phyloP scores from a whole-genome alignment of 2,888 invertebrate species.

The Catocala fraxini region DNA sequence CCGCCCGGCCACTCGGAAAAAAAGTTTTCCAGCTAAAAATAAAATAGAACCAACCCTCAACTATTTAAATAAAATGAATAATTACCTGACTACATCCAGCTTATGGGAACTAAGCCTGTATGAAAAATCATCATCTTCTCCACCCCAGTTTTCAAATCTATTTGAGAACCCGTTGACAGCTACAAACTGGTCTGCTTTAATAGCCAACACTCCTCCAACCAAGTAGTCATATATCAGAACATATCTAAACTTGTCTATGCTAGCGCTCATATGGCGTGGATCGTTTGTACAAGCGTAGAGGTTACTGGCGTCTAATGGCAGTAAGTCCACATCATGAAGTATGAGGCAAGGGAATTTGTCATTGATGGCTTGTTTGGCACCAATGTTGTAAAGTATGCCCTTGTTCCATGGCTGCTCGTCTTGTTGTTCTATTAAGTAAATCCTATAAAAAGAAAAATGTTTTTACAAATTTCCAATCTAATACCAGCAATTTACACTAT shows the following conservation, averaged over 20 bases:
- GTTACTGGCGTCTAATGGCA: constrained; percentile 93
- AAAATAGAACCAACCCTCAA: too few species aligned
- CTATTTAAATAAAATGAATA: neutral
- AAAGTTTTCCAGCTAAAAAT: too few species aligned
- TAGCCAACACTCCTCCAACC: constrained; percentile 75
- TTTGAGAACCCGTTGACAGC: constrained; percentile 77
- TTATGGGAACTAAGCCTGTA: constrained; percentile 59
- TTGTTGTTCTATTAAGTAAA: constrained; percentile 95
- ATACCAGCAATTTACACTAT: too few species aligned
- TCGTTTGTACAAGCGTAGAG: constrained; percentile 93
- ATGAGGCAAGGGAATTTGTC: constrained; percentile 93
- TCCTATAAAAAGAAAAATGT: constrained; percentile 74
- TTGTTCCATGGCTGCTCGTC: constrained; percentile 94
- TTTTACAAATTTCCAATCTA: too few species aligned
- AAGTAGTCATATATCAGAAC: constrained; percentile 46
- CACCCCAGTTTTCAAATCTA: constrained; percentile 79
- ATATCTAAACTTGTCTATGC: constrained; percentile 91
- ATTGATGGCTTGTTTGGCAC: constrained; percentile 91
- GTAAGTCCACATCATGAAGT: constrained; percentile 96
- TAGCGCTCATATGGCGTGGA: constrained; percentile 96
- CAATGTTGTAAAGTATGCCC: constrained; percentile 95
- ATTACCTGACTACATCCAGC: constrained; percentile 67
- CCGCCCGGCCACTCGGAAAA: too few species aligned
- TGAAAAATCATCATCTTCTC: constrained; percentile 81
- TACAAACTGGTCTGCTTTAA: constrained; percentile 68